phyloP scores from a whole-genome alignment of 2,797 vertebrate species.

The Rhinella marina region DNA sequence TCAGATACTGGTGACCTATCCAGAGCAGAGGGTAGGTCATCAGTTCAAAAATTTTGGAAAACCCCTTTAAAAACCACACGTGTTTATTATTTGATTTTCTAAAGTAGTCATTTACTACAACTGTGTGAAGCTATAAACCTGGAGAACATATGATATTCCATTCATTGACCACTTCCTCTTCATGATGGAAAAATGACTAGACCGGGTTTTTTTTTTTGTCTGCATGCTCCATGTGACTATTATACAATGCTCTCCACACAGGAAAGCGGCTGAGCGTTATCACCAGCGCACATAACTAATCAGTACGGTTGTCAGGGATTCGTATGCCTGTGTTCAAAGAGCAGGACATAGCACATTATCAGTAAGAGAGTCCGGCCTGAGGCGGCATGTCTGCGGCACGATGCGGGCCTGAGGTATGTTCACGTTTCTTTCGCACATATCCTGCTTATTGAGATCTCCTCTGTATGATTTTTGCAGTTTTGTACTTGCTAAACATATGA shows the following conservation, averaged over 20 bases:
- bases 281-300: slow-evolving; percentile 39
- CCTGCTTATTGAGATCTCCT: not conserved
- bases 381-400: not conserved
- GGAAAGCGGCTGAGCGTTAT: slow-evolving; percentile 33
- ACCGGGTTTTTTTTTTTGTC: not conserved
- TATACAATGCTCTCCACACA: slow-evolving; percentile 32
- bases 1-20: too few relatives aligned
- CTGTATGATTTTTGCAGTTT: not conserved
- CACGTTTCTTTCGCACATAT: not conserved
- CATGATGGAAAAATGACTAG: not conserved
- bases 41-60: too few relatives aligned
- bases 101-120: not conserved
- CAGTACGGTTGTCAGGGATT: slow-evolving; percentile 14
- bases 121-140: not conserved
- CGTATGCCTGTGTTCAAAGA: slow-evolving; percentile 20
- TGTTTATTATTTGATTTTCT: not conserved
- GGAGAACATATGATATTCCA: not conserved
- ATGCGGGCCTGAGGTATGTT: slow-evolving; percentile 20
- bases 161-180: not conserved
- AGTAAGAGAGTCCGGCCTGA: slow-evolving; percentile 5
- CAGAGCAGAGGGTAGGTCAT: too few relatives aligned
- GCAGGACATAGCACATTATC: not conserved
- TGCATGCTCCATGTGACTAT: slow-evolving; percentile 10
- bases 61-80: too few relatives aligned
- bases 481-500: too few relatives aligned